A percentile compares a stretch with the other conserved stretches of the same genome.
These are phyloP conservation scores for Tuberolachnus salignus DNA, from an alignment of 2,888 invertebrate species.

Conservation along the genomic window DNA sequence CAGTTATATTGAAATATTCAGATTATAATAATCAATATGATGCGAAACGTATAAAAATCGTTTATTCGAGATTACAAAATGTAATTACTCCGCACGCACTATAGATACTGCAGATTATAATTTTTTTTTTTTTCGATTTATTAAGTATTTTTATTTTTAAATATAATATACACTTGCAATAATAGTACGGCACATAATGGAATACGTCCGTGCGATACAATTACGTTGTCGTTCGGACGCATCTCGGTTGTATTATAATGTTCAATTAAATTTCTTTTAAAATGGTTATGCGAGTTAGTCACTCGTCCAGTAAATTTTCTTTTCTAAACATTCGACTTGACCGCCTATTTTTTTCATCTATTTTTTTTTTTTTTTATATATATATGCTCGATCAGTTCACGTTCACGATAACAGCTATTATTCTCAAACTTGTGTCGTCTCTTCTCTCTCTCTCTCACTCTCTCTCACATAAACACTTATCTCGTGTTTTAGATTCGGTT, in stretches of 20 bases:
- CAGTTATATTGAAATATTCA: too few species aligned
- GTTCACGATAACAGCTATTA: constrained; percentile 15
- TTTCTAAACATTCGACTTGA: constrained; percentile 46
- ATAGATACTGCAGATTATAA: too few species aligned
- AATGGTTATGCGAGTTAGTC: not conserved
- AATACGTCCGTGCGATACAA: not conserved
- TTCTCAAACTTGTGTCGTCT: not conserved
- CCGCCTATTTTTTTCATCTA: not conserved
- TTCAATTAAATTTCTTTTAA: not conserved
- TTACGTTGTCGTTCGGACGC: not conserved
- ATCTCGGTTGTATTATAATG: not conserved
- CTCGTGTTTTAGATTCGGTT: constrained; percentile 9
- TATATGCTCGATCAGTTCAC: constrained; percentile 19
- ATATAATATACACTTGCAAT: too few species aligned
- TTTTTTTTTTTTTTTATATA: too few species aligned
- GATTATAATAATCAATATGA: too few species aligned
- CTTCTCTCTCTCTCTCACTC: constrained; percentile 7
- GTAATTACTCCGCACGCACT: too few species aligned
- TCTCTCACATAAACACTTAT: not conserved
- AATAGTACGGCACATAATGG: too few species aligned
- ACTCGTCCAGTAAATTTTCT: not conserved
- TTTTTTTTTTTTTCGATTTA: too few species aligned
- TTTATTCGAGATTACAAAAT: too few species aligned
- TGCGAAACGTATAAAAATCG: too few species aligned
- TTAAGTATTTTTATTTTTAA: too few species aligned